Base-by-base conservation (phyloP, 2,113 vertebrate species). In the Pseudonaja textilis region DNA sequence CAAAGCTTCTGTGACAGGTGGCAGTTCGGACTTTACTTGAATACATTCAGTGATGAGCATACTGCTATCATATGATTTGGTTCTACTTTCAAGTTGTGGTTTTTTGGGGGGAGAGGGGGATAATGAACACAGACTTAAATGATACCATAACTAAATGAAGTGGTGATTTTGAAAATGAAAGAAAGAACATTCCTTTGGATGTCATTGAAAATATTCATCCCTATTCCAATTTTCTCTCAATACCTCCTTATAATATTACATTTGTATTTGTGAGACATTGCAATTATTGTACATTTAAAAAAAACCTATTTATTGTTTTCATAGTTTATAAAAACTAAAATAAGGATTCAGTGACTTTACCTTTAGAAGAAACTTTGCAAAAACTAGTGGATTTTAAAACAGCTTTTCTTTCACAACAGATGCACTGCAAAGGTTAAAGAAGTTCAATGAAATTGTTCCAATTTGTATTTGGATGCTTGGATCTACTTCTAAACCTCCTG, bases 301-400 rank as follows among this genome's bases (percentile, higher is more conserved):
- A 54, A 88, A 12, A 1, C 4, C 4, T 91, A 90, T 85, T 89
- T 92, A 59, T 74, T 45, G 29, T 94, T 12, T 61, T 95, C 89
- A 94, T 89, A 93, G 1, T 61, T 61, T 10, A 26, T 61, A 61
- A 61, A 23, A 55, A 25, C 12, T 25, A 91, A 12, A 93, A 93
- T 3, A 91, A 0, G 55, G 26, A 0, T 93, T 95, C 93, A 94
- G 20, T 93, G 12, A 90, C 89, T 25, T 87, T 86, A 93, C 64
- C 52, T 90, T 93, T 93, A 54, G 74, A 57, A 90, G 69, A 90
- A 91, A 94, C n/a, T 87, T 74, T 89, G 42, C 87, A 96, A 96
- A 96, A 85, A 20, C 54, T 93, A 95, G 91, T 91, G 89, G 94
- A 92, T 93, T 95, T 81, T 94, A 92, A 94, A 96, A 93, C 85